A percentile compares a stretch with the other conserved stretches of the same genome.
Evolutionary conservation across 1,140 invertebrate genomes (phyloP).

Genomic region (Neuroterus valhalla): DNA sequence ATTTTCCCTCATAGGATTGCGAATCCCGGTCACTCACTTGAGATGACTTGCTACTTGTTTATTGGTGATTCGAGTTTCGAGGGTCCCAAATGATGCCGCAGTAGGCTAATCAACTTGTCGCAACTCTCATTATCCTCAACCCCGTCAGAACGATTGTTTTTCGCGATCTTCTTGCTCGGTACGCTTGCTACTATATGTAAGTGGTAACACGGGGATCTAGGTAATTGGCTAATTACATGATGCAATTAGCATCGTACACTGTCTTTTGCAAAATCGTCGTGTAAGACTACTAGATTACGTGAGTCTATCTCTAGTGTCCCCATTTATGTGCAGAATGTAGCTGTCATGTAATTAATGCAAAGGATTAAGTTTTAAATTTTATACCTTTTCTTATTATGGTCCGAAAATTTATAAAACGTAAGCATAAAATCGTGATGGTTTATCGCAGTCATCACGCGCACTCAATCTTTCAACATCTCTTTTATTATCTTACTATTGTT

Average conservation of each 20-base stretch:
- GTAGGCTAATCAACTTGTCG: conserved; percentile 56
- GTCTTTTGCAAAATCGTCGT: not conserved
- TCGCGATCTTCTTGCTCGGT: conserved; percentile 45
- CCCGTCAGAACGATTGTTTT: conserved; percentile 56
- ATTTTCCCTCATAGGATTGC: too few relatives aligned
- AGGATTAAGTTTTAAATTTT: too few relatives aligned
- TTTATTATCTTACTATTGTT: not conserved
- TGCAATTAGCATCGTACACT: conserved; percentile 49
- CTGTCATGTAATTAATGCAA: too few relatives aligned
- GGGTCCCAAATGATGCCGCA: conserved; percentile 44
- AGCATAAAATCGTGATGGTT: not conserved
- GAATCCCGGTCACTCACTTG: too few relatives aligned
- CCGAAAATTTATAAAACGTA: not conserved
- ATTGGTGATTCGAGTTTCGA: too few relatives aligned
- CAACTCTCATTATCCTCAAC: conserved; percentile 55
- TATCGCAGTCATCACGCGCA: not conserved
- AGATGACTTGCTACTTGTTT: too few relatives aligned
- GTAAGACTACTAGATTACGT: not conserved
- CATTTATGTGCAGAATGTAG: too few relatives aligned
- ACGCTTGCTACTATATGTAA: conserved; percentile 2
- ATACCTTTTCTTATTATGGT: too few relatives aligned
- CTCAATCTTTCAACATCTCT: not conserved
- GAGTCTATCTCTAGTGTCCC: too few relatives aligned
- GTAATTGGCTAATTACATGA: conserved; percentile 43
- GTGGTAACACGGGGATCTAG: conserved; percentile 7